These are phyloP conservation scores for Cheilosia impressa DNA, from an alignment of 2,888 invertebrate genomes.

Conservation along the genomic window DNA sequence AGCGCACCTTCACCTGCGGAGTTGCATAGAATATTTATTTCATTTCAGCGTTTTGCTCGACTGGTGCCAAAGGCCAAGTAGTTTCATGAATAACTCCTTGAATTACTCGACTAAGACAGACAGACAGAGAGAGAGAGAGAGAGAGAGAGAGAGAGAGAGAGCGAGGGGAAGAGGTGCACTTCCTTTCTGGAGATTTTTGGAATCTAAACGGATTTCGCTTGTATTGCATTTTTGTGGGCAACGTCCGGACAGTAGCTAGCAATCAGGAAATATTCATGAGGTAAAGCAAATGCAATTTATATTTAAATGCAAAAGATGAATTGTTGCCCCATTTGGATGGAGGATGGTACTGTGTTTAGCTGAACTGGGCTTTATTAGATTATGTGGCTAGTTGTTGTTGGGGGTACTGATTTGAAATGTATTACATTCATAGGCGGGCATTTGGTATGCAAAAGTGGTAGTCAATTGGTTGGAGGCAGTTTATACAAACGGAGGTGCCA, in stretches of 20 bases:
- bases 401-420: background rate
- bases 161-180: background rate
- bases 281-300: constrained; percentile 65
- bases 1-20: constrained; percentile 17
- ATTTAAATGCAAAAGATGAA: constrained; percentile 59
- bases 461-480: background rate
- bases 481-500: no score
- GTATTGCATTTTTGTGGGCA: constrained; percentile 42
- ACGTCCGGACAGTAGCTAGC: constrained; percentile 12
- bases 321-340: constrained; percentile 11
- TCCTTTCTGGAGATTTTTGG: constrained; percentile 7
- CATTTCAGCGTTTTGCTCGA: constrained; percentile 38
- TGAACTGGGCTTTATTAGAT: constrained; percentile 15
- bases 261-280: constrained; percentile 68
- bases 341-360: constrained; percentile 3
- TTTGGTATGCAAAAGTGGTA: background rate
- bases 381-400: background rate
- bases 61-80: constrained; percentile 26
- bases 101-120: constrained; percentile 34
- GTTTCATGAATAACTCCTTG: constrained; percentile 43
- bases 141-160: background rate
- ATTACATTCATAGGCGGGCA: background rate
- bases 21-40: constrained; percentile 61
- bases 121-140: background rate
- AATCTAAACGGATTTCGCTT: constrained; percentile 45